Percentiles rank a stretch among this genome's conserved stretches.
phyloP scores from a whole-genome alignment of 2,797 vertebrate genomes.

The Luscinia luscinia region DNA sequence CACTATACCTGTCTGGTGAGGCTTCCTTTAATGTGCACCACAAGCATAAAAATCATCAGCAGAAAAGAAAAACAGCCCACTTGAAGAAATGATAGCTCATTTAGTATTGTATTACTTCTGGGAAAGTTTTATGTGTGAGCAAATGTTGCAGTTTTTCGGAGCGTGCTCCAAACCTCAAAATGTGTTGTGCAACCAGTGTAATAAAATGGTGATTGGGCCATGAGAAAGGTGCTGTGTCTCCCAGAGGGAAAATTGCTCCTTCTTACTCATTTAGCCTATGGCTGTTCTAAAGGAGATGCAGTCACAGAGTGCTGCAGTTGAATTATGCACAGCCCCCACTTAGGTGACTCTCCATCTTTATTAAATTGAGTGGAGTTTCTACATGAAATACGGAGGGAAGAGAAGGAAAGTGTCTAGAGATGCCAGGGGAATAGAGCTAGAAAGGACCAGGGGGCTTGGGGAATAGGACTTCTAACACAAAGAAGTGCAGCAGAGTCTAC shows the following conservation, averaged over 20 bases:
- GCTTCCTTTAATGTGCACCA: background rate
- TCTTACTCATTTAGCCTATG: background rate
- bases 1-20: constrained; percentile 3
- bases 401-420: background rate
- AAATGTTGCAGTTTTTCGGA: constrained; percentile 23
- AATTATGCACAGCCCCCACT: background rate
- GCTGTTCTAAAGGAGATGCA: background rate
- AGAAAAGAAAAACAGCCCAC: constrained; percentile 7
- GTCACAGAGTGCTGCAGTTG: background rate
- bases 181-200: background rate
- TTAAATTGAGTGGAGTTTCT: background rate
- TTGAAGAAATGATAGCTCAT: constrained; percentile 28
- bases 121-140: constrained; percentile 12
- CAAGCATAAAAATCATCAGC: constrained; percentile 21
- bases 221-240: background rate
- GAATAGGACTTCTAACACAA: background rate
- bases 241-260: background rate
- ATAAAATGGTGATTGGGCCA: background rate
- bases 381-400: background rate
- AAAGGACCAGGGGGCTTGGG: background rate
- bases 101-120: constrained; percentile 17
- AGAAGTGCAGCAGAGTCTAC: background rate
- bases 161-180: background rate
- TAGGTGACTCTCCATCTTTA: background rate
- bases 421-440: background rate